Conservation (phyloP, 2,888 invertebrate species). For the Ophioninae sp. region DNA sequence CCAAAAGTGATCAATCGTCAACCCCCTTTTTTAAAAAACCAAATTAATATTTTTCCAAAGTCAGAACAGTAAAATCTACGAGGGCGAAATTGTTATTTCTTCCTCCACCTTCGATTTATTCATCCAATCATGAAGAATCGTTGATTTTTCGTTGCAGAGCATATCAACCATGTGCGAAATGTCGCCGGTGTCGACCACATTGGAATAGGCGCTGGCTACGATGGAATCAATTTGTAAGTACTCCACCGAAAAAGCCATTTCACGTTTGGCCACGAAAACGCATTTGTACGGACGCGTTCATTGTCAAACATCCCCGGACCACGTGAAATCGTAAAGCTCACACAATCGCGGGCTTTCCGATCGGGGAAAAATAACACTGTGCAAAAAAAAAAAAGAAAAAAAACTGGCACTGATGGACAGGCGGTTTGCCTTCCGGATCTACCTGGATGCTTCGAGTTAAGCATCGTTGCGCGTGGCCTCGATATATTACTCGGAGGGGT, state of each 20-base stretch:
- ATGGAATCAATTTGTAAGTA: conserved; percentile 95
- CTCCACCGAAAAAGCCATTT: conserved; percentile 23
- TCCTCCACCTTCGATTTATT: background rate
- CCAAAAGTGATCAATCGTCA: too few relatives aligned
- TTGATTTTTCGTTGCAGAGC: conserved; percentile 84
- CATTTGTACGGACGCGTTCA: background rate
- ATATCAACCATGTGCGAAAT: conserved; percentile 94
- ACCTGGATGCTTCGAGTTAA: too few relatives aligned
- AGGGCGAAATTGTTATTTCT: background rate
- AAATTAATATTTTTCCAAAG: too few relatives aligned
- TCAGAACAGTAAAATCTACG: background rate
- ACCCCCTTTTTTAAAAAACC: too few relatives aligned
- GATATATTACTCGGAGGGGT: too few relatives aligned
- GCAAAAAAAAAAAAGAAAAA: background rate
- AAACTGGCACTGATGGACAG: too few relatives aligned
- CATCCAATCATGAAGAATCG: background rate
- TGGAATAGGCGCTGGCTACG: conserved; percentile 94
- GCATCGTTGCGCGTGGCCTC: too few relatives aligned
- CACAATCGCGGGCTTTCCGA: background rate
- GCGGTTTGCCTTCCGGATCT: too few relatives aligned
- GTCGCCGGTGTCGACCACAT: conserved; percentile 94
- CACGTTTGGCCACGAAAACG: background rate
- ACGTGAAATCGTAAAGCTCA: background rate
- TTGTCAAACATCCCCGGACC: background rate
- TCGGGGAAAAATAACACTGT: background rate